Conservation (phyloP, 2,888 invertebrate genomes). For the Trichacis sp. region DNA sequence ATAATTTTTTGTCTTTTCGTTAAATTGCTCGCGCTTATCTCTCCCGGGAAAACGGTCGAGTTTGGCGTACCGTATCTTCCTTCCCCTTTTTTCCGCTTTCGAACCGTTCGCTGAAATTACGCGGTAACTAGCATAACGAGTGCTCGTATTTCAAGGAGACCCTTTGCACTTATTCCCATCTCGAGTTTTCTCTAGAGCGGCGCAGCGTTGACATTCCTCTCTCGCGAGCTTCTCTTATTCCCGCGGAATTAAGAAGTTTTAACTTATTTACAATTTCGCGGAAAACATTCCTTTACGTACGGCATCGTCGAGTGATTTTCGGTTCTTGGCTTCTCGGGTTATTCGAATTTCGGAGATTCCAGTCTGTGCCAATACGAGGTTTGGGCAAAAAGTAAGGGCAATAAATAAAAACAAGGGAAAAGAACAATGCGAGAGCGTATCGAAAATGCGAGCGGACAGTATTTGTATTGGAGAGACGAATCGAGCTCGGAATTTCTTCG, state of each 20-base stretch:
- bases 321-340: conserved; percentile 16
- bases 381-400: conserved; percentile 2
- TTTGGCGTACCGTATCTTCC: conserved; percentile 7
- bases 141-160: conserved; percentile 1
- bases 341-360: conserved; percentile 47
- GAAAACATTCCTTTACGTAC: not conserved
- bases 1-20: conserved; percentile 6
- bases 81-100: conserved; percentile 13
- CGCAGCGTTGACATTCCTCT: not conserved
- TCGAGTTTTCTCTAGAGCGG: not conserved
- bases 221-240: not conserved
- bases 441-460: conserved; percentile 22
- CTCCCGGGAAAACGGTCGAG: not conserved
- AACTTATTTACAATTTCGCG: not conserved
- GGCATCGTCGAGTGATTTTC: not conserved
- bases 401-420: conserved; percentile 12
- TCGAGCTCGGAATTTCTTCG: conserved; percentile 48
- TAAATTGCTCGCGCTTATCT: conserved; percentile 1
- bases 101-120: conserved; percentile 1
- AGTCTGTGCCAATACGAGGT: conserved; percentile 19
- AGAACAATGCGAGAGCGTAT: conserved; percentile 13
- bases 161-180: conserved; percentile 1
- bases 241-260: too few relatives aligned
- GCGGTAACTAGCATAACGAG: conserved; percentile 10
- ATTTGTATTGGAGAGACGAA: conserved; percentile 51